Conservation (phyloP, 1,140 invertebrate species). For the Zaprionus inermis region DNA sequence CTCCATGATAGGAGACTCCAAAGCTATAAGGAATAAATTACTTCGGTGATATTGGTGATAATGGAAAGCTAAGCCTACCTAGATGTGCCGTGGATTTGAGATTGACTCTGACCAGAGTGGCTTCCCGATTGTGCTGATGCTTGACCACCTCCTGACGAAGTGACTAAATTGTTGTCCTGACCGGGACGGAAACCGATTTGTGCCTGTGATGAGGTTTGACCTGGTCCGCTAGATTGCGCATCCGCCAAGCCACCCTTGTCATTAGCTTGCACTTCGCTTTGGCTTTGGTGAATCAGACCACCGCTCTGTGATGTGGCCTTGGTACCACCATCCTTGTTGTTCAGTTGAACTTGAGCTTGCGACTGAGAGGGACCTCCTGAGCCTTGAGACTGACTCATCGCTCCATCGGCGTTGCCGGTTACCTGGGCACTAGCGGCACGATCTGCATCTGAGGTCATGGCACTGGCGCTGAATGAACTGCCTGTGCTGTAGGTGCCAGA, state of each 20-base stretch:
- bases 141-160: constrained; percentile 88
- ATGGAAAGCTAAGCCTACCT: constrained; percentile 86
- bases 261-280: constrained; percentile 86
- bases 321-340: constrained; percentile 89
- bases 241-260: constrained; percentile 92
- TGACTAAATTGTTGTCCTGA: constrained; percentile 84
- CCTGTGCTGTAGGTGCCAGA: constrained; percentile 90
- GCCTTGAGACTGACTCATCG: constrained; percentile 90
- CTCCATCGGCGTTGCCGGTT: constrained; percentile 89
- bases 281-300: constrained; percentile 89
- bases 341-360: constrained; percentile 90
- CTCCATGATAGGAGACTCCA: constrained; percentile 91
- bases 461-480: constrained; percentile 92
- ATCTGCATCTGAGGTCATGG: constrained; percentile 90
- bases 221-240: constrained; percentile 92
- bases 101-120: constrained; percentile 90
- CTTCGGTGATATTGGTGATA: background rate
- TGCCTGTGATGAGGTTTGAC: constrained; percentile 92
- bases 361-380: constrained; percentile 89
- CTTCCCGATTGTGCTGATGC: constrained; percentile 91
- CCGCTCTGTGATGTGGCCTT: constrained; percentile 90
- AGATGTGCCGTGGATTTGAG: constrained; percentile 87
- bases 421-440: constrained; percentile 90
- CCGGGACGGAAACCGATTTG: constrained; percentile 93
- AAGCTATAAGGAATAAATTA: constrained; percentile 83